These are phyloP conservation scores for Philhelius pedissequus DNA, from an alignment of 2,888 invertebrate species.

Conservation along the genomic window DNA sequence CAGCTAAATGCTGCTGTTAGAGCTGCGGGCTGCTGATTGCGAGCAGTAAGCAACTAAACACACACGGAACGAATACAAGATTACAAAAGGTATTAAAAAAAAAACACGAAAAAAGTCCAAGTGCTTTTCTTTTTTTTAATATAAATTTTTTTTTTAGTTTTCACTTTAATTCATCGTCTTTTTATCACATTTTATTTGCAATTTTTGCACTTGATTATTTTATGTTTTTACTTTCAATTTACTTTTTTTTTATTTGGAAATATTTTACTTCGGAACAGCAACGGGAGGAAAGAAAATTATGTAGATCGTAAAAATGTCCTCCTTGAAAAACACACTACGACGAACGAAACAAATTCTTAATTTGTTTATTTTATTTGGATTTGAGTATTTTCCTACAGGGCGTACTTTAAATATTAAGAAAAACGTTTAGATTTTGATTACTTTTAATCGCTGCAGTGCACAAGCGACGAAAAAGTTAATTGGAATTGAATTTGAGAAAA, in stretches of 20 bases:
- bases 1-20: slow-evolving; percentile 5
- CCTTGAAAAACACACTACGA: neutral
- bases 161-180: slow-evolving; percentile 46
- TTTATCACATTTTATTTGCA: slow-evolving; percentile 56
- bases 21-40: slow-evolving; percentile 12
- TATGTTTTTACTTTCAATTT: slow-evolving; percentile 13
- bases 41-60: slow-evolving; percentile 25
- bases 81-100: slow-evolving; percentile 38
- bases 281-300: slow-evolving; percentile 30
- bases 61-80: slow-evolving; percentile 58
- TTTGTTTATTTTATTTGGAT: slow-evolving; percentile 26
- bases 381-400: neutral
- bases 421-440: neutral
- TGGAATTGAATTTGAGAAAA: slow-evolving; percentile 40
- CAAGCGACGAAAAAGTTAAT: slow-evolving; percentile 20
- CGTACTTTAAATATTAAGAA: neutral
- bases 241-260: slow-evolving; percentile 7
- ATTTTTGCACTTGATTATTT: slow-evolving; percentile 42
- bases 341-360: neutral
- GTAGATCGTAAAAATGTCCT: slow-evolving; percentile 23
- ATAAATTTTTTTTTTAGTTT: slow-evolving; percentile 40
- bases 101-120: slow-evolving; percentile 42
- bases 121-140: slow-evolving; percentile 26
- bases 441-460: slow-evolving; percentile 12
- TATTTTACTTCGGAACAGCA: slow-evolving; percentile 10